A percentile compares a stretch with the other conserved stretches of the same genome.
phyloP scores from a whole-genome alignment of 2,888 invertebrate genomes.

The Idaea aversata region DNA sequence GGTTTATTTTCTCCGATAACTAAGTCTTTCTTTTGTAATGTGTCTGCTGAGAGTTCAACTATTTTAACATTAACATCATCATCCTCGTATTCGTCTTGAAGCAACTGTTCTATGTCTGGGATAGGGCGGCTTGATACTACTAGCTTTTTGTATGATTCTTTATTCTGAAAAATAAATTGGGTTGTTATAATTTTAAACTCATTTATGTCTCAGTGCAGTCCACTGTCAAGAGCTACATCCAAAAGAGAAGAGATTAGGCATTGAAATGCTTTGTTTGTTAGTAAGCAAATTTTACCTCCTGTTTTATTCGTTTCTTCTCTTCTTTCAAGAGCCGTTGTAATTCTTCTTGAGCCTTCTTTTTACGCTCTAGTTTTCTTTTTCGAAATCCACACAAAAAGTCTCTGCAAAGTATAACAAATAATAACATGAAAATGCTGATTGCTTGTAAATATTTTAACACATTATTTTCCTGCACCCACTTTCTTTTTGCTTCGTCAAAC shows the following conservation, averaged over 20 bases:
- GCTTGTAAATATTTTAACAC: background rate
- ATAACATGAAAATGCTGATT: constrained; percentile 2
- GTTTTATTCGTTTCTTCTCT: constrained; percentile 87
- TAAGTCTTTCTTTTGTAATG: constrained; percentile 84
- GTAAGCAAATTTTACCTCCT: constrained; percentile 83
- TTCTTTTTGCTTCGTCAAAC: constrained; percentile 70
- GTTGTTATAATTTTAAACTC: constrained; percentile 5
- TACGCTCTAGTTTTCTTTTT: constrained; percentile 88
- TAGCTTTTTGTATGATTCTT: constrained; percentile 87
- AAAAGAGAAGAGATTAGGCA: too few relatives aligned
- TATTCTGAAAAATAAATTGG: constrained; percentile 55
- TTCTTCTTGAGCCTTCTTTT: constrained; percentile 87
- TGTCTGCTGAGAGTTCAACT: constrained; percentile 85
- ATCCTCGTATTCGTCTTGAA: constrained; percentile 87
- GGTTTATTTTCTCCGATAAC: constrained; percentile 87
- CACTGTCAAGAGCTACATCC: too few relatives aligned
- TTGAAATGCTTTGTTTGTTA: background rate
- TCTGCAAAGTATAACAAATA: constrained; percentile 64
- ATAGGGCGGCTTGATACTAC: constrained; percentile 86
- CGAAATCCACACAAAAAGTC: constrained; percentile 91
- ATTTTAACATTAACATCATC: constrained; percentile 90
- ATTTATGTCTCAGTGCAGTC: too few relatives aligned
- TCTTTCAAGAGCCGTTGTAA: constrained; percentile 86
- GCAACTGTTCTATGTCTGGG: constrained; percentile 84
- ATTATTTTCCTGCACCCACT: constrained; percentile 41